Percentiles rank a stretch among this genome's conserved stretches.
These are phyloP conservation scores for Uropetala carovei DNA, from an alignment of 2,888 invertebrate species.

Conservation along the genomic window DNA sequence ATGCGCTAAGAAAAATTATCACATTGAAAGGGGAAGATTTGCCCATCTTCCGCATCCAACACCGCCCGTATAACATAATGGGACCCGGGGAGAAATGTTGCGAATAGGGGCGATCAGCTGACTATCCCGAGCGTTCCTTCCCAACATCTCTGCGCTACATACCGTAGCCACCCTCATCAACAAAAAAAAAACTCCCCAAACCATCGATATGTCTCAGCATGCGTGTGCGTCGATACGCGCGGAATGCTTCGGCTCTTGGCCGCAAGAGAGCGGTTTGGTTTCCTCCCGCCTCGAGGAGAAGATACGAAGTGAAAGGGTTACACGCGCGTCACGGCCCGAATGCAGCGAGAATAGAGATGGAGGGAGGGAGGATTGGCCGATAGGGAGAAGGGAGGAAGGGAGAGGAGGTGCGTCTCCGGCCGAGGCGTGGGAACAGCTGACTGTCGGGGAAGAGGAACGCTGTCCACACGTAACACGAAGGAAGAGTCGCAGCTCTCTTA, in stretches of 20 bases:
- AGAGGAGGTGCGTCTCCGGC: neutral
- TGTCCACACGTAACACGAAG: neutral
- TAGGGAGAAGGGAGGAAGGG: neutral
- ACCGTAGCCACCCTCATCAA: neutral
- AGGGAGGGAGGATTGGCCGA: neutral
- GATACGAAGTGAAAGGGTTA: conserved; percentile 34
- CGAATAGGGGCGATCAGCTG: too few species aligned
- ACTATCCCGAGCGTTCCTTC: neutral
- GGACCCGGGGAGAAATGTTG: too few species aligned
- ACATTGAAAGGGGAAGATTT: too few species aligned
- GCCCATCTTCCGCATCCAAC: too few species aligned
- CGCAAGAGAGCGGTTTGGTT: conserved; percentile 54
- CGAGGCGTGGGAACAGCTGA: conserved; percentile 61
- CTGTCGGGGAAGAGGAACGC: conserved; percentile 16
- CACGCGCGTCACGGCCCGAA: conserved; percentile 38
- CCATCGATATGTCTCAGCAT: neutral
- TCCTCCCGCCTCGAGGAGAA: neutral
- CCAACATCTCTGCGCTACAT: neutral
- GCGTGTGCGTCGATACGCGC: neutral
- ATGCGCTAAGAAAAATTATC: too few species aligned
- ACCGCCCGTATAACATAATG: too few species aligned
- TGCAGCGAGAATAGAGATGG: neutral
- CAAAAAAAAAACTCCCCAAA: neutral
- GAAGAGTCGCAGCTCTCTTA: neutral
- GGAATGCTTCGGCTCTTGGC: conserved; percentile 48